A percentile compares a stretch with the other conserved stretches of the same genome.
These are phyloP conservation scores for Zelostemma sp. DNA, from an alignment of 1,140 invertebrate species.

Conservation along the genomic window DNA sequence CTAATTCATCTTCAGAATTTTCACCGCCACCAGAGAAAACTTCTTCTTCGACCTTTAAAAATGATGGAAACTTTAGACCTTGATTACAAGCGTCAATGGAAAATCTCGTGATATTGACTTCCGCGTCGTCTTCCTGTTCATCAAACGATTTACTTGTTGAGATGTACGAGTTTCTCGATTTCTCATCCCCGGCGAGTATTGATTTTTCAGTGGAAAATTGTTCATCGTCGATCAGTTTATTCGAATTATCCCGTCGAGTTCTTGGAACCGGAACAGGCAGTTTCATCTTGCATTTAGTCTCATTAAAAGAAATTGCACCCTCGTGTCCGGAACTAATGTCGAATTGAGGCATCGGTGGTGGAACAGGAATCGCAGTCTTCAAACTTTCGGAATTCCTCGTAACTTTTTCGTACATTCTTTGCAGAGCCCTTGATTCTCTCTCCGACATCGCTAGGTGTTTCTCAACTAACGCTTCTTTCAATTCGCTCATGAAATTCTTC, in stretches of 20 bases:
- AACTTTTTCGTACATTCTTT: conserved; percentile 52
- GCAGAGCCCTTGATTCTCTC: conserved; percentile 60
- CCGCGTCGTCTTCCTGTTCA: conserved; percentile 29
- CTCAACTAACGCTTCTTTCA: conserved; percentile 64
- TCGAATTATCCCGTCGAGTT: background rate
- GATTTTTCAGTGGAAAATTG: background rate
- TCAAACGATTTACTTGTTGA: background rate
- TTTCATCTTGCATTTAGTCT: background rate
- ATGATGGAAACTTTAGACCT: conserved; percentile 14
- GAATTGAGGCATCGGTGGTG: conserved; percentile 27
- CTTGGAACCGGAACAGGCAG: background rate
- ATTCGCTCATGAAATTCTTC: conserved; percentile 64
- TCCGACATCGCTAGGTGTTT: conserved; percentile 62
- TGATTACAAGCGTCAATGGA: conserved; percentile 37
- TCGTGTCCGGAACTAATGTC: background rate
- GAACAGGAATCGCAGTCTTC: conserved; percentile 12
- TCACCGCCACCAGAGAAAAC: conserved; percentile 64
- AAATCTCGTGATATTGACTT: conserved; percentile 27
- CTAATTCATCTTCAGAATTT: conserved; percentile 62
- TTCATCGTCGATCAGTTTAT: background rate
- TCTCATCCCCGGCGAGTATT: background rate
- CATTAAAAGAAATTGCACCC: background rate
- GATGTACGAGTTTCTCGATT: background rate
- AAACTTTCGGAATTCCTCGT: conserved; percentile 12
- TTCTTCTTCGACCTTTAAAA: conserved; percentile 55